phyloP scores from a whole-genome alignment of 2,113 vertebrate species.

The Calidris pugnax region DNA sequence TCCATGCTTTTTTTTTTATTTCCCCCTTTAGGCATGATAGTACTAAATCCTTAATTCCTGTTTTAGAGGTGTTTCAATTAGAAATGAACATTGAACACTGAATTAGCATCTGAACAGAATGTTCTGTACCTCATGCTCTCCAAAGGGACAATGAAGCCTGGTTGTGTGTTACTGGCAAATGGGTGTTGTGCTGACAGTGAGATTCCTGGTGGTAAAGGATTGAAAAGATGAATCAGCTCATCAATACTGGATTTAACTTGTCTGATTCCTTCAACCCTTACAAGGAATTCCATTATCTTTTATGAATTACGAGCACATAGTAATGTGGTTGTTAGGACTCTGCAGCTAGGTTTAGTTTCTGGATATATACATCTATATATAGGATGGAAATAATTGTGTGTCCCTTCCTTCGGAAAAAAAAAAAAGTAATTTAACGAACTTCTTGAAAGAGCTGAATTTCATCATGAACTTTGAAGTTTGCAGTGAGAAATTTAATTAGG shows the following conservation, averaged over 20 bases:
- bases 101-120: neutral
- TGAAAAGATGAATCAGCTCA: neutral
- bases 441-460: neutral
- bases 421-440: neutral
- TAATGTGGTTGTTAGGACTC: neutral
- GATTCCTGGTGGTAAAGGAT: neutral
- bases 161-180: neutral
- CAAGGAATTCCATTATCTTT: neutral
- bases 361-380: too few relatives aligned
- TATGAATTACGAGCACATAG: neutral
- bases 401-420: neutral
- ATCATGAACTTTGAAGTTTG: neutral
- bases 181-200: neutral
- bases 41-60: constrained; percentile 34
- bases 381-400: neutral
- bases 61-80: constrained; percentile 22
- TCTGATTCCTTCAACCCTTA: neutral
- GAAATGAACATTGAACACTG: neutral
- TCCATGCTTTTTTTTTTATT: constrained; percentile 15
- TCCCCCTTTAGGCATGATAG: constrained; percentile 5
- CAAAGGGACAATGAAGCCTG: neutral
- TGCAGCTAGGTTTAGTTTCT: neutral
- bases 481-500: neutral
- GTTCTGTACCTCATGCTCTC: neutral
- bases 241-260: neutral